Base-by-base conservation (phyloP, 1,140 invertebrate genomes). In the Macrocentrus cingulum region DNA sequence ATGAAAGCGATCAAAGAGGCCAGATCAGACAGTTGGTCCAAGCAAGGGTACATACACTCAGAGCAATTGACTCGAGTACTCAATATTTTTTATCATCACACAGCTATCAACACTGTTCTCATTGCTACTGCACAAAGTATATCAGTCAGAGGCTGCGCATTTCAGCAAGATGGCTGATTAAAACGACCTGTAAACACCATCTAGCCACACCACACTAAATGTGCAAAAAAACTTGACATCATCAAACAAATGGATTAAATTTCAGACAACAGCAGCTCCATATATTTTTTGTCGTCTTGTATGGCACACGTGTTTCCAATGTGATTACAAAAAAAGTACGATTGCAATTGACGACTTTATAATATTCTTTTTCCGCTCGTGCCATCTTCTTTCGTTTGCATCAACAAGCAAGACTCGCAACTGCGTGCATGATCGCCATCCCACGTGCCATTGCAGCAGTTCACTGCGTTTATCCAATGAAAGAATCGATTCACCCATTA, bases 401-500 rank as follows among this genome's bases (percentile, higher is more conserved):
- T 41, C 20, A 46, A 57, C 20, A 16, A 54, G n/a, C n/a, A n/a
- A 48, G 9, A 25, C 19, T 48, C 11, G 29, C 22, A 16, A 18
- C 49, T 54, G 39, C 41, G 32, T 18, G 42, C 6, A 11, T n/a
- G n/a, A n/a, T 29, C 9, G n/a, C 18, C 42, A 51, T 22, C 44
- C 50, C 51, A 60, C 58, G 49, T 62, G 46, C 29, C 32, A 45
- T 25, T n/a, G n/a, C n/a, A n/a, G 8, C 15, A 39, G 25, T 13
- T 48, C 8, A 48, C 11, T 53, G 39, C 49, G 36, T 61, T 57
- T 53, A 56, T 61, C 46, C 53, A 64, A 64, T 61, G 62, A 59
- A 56, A 61, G 53, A 56, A 64, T 64, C 59, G 62, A 64, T 64
- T 61, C 62, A 46, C 46, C 23, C 46, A 58, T 62, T 57, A 36